Percentiles rank a stretch among this genome's conserved stretches.
phyloP scores from a whole-genome alignment of 2,888 invertebrate species.

The Galeruca laticollis region DNA sequence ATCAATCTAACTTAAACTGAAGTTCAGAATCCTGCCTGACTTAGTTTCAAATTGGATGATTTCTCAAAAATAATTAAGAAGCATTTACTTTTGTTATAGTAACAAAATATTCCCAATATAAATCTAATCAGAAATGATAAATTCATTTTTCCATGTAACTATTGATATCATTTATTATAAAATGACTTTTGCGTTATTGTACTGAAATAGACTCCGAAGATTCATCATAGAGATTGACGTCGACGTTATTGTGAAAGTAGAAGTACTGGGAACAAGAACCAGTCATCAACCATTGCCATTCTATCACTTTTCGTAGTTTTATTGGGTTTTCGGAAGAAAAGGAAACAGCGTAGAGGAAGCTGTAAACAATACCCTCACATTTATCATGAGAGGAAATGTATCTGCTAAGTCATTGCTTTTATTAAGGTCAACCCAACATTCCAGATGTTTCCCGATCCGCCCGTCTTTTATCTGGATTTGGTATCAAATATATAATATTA shows the following conservation, averaged over 20 bases:
- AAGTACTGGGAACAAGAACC: not conserved
- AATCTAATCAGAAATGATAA: no score
- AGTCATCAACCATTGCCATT: not conserved
- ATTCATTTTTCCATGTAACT: not conserved
- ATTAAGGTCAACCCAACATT: conserved; percentile 36
- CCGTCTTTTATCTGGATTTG: conserved; percentile 34
- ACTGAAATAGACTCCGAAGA: not conserved
- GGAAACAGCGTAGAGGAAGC: conserved; percentile 20
- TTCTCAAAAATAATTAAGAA: no score
- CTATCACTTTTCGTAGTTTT: conserved; percentile 20
- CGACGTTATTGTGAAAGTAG: not conserved
- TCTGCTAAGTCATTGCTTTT: conserved; percentile 37
- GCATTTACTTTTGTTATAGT: no score
- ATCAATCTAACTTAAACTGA: no score
- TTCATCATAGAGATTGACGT: not conserved
- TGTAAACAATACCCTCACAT: conserved; percentile 34
- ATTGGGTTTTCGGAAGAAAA: conserved; percentile 23
- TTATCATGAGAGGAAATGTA: conserved; percentile 35
- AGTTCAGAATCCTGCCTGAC: no score
- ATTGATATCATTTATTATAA: not conserved
- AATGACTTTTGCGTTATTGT: not conserved
- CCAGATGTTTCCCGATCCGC: conserved; percentile 35
- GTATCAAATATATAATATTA: conserved; percentile 36
- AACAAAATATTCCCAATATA: no score
- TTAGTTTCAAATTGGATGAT: no score